Evolutionary conservation across 2,888 invertebrate species (phyloP), one percentile per base, ranked within the genome.

Genomic region (Cataglyphis albicans): DNA sequence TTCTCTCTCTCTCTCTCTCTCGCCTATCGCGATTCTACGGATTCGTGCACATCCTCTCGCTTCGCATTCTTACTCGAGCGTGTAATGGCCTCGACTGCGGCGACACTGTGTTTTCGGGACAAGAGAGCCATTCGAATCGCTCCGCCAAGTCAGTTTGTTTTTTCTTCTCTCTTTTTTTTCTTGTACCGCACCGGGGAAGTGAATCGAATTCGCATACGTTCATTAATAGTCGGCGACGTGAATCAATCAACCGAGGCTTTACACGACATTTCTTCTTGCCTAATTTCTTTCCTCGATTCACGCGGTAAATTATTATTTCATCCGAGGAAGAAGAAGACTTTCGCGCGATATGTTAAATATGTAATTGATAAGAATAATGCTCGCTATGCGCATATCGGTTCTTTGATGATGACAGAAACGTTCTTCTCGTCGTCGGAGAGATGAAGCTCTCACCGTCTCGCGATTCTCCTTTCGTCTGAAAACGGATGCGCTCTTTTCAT

Each of bases 81-180:
- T 72, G 83, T 82, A 82, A 82, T 82, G 82, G 82, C 57, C 78
- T 80, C 84, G 82, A 74, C 75, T 75, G 61, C 84, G 84, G 68
- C 81, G 82, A 72, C 68, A 61, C 74, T 63, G 68, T 76, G 87
- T 86, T 86, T 86, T 84, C 83, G 59, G 73, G 72, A 67, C 83
- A 75, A 75, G 76, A 81, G 63, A 81, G 52, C 52, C 81, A 75
- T 63, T 75, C 52, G 72, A 80, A 61, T 80, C 78, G 59, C 70
- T 32, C 44, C 29, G 25, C 29, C 21, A 35, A 3, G n/a, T 68
- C 7, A n/a, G 3, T 25, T 65, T 21, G 5, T 15, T 41, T 25
- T 63, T 32, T 32, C 6, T 44, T 63, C 6, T 32, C 6, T 44
- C 35, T 44, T 67, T 67, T 67, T 12, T 57, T 78, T 52, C 59